Conservation (phyloP, 2,113 vertebrate genomes). For the Nannobrachium achirus region DNA sequence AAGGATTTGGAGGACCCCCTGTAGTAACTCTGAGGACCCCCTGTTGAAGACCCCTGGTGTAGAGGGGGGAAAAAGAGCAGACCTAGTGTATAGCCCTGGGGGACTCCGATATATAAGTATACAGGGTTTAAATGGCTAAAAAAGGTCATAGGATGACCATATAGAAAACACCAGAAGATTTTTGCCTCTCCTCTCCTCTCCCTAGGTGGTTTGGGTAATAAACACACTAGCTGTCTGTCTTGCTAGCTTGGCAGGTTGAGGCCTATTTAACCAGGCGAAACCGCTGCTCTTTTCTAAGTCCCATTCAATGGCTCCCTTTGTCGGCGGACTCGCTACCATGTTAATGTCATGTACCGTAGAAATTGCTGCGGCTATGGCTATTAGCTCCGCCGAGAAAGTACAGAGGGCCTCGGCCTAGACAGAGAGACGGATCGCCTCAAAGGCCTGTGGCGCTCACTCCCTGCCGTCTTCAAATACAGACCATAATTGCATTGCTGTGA, state of each 20-base stretch:
- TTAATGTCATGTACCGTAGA: constrained; percentile 99
- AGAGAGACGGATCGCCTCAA: constrained; percentile 81
- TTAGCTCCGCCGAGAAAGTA: constrained; percentile 94
- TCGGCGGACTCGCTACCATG: constrained; percentile 80
- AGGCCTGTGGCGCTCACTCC: constrained; percentile 77
- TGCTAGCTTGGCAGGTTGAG: constrained; percentile 76
- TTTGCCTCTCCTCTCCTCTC: constrained; percentile 34
- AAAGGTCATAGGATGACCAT: too few species aligned
- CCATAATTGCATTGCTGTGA: constrained; percentile 99
- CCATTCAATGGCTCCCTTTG: constrained; percentile 80
- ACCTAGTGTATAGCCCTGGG: too few species aligned
- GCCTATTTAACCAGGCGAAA: constrained; percentile 80
- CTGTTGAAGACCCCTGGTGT: too few species aligned
- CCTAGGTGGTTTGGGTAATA: constrained; percentile 77
- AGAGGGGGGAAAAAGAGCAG: too few species aligned
- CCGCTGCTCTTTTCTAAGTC: constrained; percentile 78
- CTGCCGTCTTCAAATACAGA: constrained; percentile 96
- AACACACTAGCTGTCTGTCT: constrained; percentile 79
- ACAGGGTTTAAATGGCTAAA: too few species aligned
- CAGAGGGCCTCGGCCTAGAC: constrained; percentile 59
- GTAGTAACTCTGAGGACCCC: constrained; percentile 23
- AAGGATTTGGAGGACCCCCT: constrained; percentile 33
- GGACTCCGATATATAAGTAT: too few species aligned
- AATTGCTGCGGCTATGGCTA: constrained; percentile 99
- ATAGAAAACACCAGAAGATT: too few species aligned